Evolutionary conservation across 2,797 vertebrate species (phyloP), one percentile per base, ranked within the genome.

Genomic region (Dipus sagitta): DNA sequence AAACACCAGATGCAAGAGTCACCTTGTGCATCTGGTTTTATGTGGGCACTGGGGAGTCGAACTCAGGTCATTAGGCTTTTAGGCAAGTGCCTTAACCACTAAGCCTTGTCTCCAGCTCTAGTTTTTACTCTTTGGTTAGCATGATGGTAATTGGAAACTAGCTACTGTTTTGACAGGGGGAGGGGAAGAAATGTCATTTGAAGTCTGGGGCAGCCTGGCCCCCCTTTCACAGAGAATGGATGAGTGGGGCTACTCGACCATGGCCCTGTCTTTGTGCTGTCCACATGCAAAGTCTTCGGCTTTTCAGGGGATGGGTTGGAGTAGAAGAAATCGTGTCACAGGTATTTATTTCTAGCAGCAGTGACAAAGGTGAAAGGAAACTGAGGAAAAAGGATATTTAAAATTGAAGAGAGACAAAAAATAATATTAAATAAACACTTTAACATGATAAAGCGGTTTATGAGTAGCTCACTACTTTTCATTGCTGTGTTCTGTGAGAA

Each of bases 251-350:
- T 65, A 11, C 38, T 64, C 10, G 15, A 23, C 24, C 26, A 11
- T 15, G 88, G 80, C 52, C 30, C 42, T 30, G 17, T 34, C 91
- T 95, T 92, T 81, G 64, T 65, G 58, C 26, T 71, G 38, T 78
- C 64, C 88, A 92, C 67, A 86, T 85, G 88, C 21, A 23, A 32
- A 24, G 65, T 87, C 38, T 65, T 71, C 34, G 24, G 12, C 12
- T 30, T 42, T 84, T 52, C 54, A 20, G 67, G 2, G 18, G 11
- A 11, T 15, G 28, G 3, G 6, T 21, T n/a, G 21, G 23, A 4
- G 68, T 74, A 72, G 52, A 83, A 92, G 34, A 92, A 93, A 47
- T 80, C 87, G 76, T 77, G 77, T 88, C 74, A 42, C 58, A 58
- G 68, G 65, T 83, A 93, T 65, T 86, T 83, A 87, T 95, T 23